A percentile compares a stretch with the other conserved stretches of the same genome.
phyloP scores from a whole-genome alignment of 2,888 invertebrate genomes.

The Proisotoma minuta region DNA sequence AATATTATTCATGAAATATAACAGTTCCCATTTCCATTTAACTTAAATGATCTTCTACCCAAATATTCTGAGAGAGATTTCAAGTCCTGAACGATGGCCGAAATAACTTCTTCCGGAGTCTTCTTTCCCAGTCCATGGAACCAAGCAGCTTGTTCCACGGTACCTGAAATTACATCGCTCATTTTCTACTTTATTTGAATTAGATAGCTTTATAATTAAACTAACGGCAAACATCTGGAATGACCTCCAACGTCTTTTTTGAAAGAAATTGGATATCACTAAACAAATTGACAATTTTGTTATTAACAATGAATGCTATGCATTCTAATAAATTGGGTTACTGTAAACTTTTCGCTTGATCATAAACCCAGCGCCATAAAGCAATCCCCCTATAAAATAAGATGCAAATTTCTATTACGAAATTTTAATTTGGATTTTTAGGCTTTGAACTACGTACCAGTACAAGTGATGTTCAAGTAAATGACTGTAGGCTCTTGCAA shows the following conservation, averaged over 20 bases:
- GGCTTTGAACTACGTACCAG: slow-evolving; percentile 32
- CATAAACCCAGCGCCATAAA: slow-evolving; percentile 45
- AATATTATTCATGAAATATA: not conserved
- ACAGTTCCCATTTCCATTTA: not conserved
- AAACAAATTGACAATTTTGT: not conserved
- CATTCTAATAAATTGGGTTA: slow-evolving; percentile 2
- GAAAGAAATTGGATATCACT: slow-evolving; percentile 40
- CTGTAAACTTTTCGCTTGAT: slow-evolving; percentile 32
- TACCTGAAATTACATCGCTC: not conserved
- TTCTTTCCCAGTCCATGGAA: slow-evolving; percentile 45
- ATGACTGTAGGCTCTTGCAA: slow-evolving; percentile 36
- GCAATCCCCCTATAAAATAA: slow-evolving; percentile 43
- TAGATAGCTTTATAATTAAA: not conserved
- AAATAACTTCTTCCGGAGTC: slow-evolving; percentile 35
- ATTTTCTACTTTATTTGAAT: not conserved
- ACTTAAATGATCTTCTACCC: slow-evolving; percentile 20
- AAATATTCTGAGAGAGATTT: slow-evolving; percentile 34
- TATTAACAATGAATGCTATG: not conserved
- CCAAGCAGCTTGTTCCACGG: slow-evolving; percentile 42
- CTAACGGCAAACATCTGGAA: slow-evolving; percentile 37
- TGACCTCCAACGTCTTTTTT: slow-evolving; percentile 26
- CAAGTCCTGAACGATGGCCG: slow-evolving; percentile 29
- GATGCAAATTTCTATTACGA: not conserved
- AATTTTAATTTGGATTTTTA: not conserved
- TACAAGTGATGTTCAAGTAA: slow-evolving; percentile 44